Base-by-base conservation (phyloP, 1,140 invertebrate species). In the Cyrtorhinus lividipennis region DNA sequence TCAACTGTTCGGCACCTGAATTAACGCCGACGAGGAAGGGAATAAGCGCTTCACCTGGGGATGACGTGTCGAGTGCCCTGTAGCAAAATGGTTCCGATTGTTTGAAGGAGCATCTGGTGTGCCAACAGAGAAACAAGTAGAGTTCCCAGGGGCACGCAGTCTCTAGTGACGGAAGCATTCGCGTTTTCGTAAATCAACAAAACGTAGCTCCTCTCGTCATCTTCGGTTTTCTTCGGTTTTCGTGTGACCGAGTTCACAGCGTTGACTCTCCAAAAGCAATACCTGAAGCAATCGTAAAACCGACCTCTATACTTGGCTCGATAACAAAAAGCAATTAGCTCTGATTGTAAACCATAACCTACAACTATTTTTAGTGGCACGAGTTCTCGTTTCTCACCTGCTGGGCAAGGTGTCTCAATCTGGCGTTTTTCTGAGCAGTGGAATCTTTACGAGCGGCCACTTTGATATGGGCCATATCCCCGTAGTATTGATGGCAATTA, bases 401-500 rank as follows among this genome's bases (percentile, higher is more conserved):
- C 66, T 90, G 85, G 0, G 91, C 87, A 64, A 95, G 79, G 44
- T 92, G 88, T 67, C 86, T 83, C 10, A 95, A 76, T 67, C 91
- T 74, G 26, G 90, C 82, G 68, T 86, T 85, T 70, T 94, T 89
- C 68, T 85, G 82, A 8, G 85, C 75, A 0, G 85, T 87, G 68
- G 86, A 88, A 70, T 95, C 91, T 65, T 86, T 82, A 25, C 91
- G 78, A 0, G 91, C 91, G 1, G 91, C 92, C 1, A 95, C 90
- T 79, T 94, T 94, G 0, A 96, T 90, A 64, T 91, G 90, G 1
- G 90, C 90, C 62, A 88, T 76, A 72, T 95, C 92, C 1, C 92
- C 92, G 74, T 94, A 94, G 72, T 95, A 95, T 67, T 88, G 93
- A 67, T 92, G 88, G 0, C 90, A 94, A 67, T 91, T 85, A 65